Evolutionary conservation across 1,140 invertebrate genomes (phyloP).

Genomic region (Chlorops oryzae): DNA sequence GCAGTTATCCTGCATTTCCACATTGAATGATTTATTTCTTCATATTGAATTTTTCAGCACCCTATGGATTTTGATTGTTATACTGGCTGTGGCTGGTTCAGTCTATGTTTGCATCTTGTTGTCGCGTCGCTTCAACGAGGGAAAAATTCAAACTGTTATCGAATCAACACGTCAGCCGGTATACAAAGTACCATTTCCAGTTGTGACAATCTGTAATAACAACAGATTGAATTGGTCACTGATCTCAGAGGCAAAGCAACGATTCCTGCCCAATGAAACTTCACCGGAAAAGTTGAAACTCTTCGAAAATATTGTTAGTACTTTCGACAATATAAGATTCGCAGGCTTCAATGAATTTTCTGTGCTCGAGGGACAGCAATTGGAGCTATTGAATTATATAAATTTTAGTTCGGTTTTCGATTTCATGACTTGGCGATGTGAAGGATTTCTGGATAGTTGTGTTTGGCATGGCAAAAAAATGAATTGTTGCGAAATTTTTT

Average conservation of each 20-base stretch:
- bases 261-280: slow-evolving; percentile 1
- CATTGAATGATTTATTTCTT: no score
- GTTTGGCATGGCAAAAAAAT: slow-evolving; percentile 27
- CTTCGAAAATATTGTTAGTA: background rate
- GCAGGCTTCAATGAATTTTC: slow-evolving; percentile 35
- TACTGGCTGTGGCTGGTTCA: background rate
- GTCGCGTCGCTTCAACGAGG: background rate
- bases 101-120: background rate
- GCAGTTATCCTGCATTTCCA: no score
- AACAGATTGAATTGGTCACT: slow-evolving; percentile 42
- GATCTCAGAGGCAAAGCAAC: slow-evolving; percentile 22
- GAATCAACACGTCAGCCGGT: slow-evolving; percentile 39
- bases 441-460: slow-evolving; percentile 35
- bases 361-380: background rate
- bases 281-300: background rate
- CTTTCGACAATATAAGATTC: slow-evolving; percentile 15
- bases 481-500: slow-evolving; percentile 42
- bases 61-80: background rate
- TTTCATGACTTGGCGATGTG: slow-evolving; percentile 37
- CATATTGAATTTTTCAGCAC: no score
- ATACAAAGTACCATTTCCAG: slow-evolving; percentile 38
- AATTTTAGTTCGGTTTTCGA: slow-evolving; percentile 21
- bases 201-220: slow-evolving; percentile 42
- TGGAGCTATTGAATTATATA: background rate
- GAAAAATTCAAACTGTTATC: slow-evolving; percentile 25